A percentile compares a stretch with the other conserved stretches of the same genome.
phyloP scores from a whole-genome alignment of 2,797 vertebrate species.

The Gouania willdenowi region DNA sequence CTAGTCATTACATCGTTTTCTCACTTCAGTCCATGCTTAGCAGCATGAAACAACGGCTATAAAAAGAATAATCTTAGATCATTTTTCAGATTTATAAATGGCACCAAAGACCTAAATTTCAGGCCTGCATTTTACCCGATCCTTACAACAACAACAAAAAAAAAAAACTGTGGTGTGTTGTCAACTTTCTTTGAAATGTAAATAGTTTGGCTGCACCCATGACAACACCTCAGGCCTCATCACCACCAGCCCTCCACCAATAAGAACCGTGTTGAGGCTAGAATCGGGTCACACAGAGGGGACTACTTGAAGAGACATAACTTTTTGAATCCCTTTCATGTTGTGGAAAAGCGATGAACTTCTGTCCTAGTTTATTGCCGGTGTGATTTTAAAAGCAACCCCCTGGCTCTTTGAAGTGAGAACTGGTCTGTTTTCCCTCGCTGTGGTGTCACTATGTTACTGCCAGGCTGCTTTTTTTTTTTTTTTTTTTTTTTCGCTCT shows the following conservation, averaged over 20 bases:
- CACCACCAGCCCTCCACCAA: slow-evolving; percentile 26
- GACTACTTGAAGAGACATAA: slow-evolving; percentile 47
- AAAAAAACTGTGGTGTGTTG: slow-evolving; percentile 27
- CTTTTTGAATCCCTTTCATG: slow-evolving; percentile 67
- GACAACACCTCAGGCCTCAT: slow-evolving; percentile 43
- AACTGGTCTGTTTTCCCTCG: slow-evolving; percentile 64
- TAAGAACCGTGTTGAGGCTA: slow-evolving; percentile 48
- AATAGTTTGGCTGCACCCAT: slow-evolving; percentile 59
- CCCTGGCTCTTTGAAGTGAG: slow-evolving; percentile 71
- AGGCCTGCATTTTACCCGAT: slow-evolving; percentile 12
- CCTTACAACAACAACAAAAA: slow-evolving; percentile 19
- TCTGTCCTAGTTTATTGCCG: slow-evolving; percentile 69
- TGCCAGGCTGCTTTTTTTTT: slow-evolving; percentile 53
- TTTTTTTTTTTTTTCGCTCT: no score
- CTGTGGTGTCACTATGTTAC: slow-evolving; percentile 53
- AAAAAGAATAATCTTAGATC: slow-evolving; percentile 10
- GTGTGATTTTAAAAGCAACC: slow-evolving; percentile 70
- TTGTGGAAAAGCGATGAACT: slow-evolving; percentile 65
- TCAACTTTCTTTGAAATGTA: slow-evolving; percentile 56
- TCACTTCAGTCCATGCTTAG: slow-evolving; percentile 10
- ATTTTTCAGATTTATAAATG: slow-evolving; percentile 21
- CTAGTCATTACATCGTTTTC: slow-evolving; percentile 19
- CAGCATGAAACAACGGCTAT: slow-evolving; percentile 17
- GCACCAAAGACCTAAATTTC: slow-evolving; percentile 9
- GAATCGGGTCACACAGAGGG: slow-evolving; percentile 34